Conservation (phyloP, 2,888 invertebrate genomes). For the Xestia sexstrigata region DNA sequence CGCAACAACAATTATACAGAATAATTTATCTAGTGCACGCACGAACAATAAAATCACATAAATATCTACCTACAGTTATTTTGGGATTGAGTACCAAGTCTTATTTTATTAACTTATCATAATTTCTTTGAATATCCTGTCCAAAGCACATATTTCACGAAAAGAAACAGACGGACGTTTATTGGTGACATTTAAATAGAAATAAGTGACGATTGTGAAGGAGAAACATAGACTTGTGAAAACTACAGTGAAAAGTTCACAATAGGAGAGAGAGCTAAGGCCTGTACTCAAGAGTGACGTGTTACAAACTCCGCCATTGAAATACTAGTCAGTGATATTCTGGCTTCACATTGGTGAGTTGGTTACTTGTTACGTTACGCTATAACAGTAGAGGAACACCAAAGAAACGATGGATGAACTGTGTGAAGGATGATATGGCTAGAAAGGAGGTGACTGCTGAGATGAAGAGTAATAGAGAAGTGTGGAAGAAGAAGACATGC, state of each 20-base stretch:
- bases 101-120: conserved; percentile 17
- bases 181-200: conserved; percentile 46
- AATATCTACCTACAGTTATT: conserved; percentile 32
- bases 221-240: not conserved
- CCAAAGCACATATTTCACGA: conserved; percentile 31
- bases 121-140: conserved; percentile 10
- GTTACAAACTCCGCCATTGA: not conserved
- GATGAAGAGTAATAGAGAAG: too few relatives aligned
- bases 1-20: conserved; percentile 45
- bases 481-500: too few relatives aligned
- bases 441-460: too few relatives aligned
- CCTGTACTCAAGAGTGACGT: not conserved
- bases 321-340: not conserved
- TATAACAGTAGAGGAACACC: too few relatives aligned
- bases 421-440: too few relatives aligned
- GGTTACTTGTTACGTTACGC: not conserved
- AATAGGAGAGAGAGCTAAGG: not conserved
- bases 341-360: not conserved
- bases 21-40: conserved; percentile 56
- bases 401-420: too few relatives aligned
- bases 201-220: not conserved
- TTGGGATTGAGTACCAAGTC: conserved; percentile 2
- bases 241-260: not conserved
- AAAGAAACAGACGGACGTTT: conserved; percentile 34
- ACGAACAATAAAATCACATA: conserved; percentile 47